phyloP scores from a whole-genome alignment of 2,797 vertebrate species.

The Intellagama lesueurii region DNA sequence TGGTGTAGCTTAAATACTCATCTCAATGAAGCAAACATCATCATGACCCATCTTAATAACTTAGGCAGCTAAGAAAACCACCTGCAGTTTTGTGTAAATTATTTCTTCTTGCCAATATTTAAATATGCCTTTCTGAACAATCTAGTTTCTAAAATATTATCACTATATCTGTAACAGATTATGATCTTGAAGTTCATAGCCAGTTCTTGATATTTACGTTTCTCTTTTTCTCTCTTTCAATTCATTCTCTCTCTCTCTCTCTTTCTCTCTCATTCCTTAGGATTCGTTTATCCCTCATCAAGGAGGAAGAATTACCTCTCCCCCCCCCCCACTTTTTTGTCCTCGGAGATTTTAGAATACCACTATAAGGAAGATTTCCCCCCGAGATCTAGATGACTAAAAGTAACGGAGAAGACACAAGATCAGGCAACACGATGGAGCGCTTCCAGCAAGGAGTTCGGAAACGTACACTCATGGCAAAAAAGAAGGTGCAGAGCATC shows the following conservation, averaged over 20 bases:
- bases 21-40: neutral
- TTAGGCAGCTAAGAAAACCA: neutral
- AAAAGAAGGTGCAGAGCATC: conserved; percentile 94
- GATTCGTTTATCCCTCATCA: conserved; percentile 37
- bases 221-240: conserved; percentile 42
- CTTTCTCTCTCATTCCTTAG: conserved; percentile 53
- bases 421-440: conserved; percentile 86
- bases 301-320: conserved; percentile 28
- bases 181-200: conserved; percentile 44
- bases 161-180: neutral
- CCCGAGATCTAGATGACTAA: conserved; percentile 83
- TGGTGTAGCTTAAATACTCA: neutral
- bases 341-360: conserved; percentile 59
- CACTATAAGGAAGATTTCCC: conserved; percentile 45
- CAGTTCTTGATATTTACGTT: conserved; percentile 30
- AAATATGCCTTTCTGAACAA: neutral
- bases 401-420: conserved; percentile 86
- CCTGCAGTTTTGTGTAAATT: conserved; percentile 10
- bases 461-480: conserved; percentile 92
- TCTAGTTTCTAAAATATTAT: conserved; percentile 28
- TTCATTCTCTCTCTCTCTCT: conserved; percentile 69
- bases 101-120: neutral
- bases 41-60: conserved; percentile 9
- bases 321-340: conserved; percentile 33
- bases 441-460: conserved; percentile 92